Percentiles rank a stretch among this genome's conserved stretches.
Conservation (phyloP, 2,888 invertebrate species). For the Rhimphoctona megacephalus region DNA sequence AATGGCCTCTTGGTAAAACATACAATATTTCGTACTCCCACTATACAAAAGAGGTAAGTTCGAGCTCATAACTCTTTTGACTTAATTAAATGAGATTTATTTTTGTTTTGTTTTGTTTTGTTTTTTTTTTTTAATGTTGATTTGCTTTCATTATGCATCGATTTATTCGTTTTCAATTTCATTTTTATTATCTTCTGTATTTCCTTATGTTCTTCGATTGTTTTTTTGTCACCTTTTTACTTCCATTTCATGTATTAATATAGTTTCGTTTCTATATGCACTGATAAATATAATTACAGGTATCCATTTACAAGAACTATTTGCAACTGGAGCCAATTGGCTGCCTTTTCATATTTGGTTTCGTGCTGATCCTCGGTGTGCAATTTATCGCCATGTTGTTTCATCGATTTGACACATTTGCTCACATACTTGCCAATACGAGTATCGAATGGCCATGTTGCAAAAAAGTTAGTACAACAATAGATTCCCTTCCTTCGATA, state of each 20-base stretch:
- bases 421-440: slow-evolving; percentile 93
- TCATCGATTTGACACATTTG: slow-evolving; percentile 88
- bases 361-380: slow-evolving; percentile 87
- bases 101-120: background rate
- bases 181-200: background rate
- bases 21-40: slow-evolving; percentile 84
- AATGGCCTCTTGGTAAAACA: slow-evolving; percentile 86
- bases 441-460: slow-evolving; percentile 92
- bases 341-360: slow-evolving; percentile 88
- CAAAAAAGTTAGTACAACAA: slow-evolving; percentile 89
- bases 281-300: slow-evolving; percentile 74
- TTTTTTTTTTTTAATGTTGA: background rate
- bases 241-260: background rate
- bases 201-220: background rate
- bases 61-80: too few relatives aligned
- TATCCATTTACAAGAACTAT: slow-evolving; percentile 84
- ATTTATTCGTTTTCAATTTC: background rate
- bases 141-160: background rate
- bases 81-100: background rate
- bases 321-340: slow-evolving; percentile 88
- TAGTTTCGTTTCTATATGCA: background rate
- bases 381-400: slow-evolving; percentile 89
- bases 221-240: background rate
- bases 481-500: background rate
- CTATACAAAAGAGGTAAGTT: slow-evolving; percentile 81